phyloP scores from a whole-genome alignment of 2,888 invertebrate species.

The Plebejus anna region DNA sequence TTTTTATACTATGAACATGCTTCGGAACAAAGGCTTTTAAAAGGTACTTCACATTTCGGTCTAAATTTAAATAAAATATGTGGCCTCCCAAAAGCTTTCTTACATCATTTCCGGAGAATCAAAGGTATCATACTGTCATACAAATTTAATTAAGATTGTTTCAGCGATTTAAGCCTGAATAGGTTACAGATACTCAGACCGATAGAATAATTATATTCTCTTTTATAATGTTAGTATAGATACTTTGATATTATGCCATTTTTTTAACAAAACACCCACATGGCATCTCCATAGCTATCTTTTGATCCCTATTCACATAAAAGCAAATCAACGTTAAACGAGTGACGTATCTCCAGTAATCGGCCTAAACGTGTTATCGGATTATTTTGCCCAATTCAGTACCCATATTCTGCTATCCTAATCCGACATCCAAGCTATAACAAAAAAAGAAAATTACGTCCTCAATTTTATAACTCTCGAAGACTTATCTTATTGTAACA shows the following conservation, averaged over 20 bases:
- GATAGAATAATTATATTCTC: too few species aligned
- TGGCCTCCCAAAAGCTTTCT: too few species aligned
- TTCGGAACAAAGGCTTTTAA: too few species aligned
- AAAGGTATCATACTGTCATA: too few species aligned
- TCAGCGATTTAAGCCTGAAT: too few species aligned
- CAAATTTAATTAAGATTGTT: too few species aligned
- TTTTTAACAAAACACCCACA: not conserved
- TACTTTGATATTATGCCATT: not conserved
- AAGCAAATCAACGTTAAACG: not conserved
- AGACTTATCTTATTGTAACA: too few species aligned
- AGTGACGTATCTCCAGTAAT: constrained; percentile 4
- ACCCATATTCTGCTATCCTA: not conserved
- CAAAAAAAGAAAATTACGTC: not conserved
- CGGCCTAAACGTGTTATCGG: not conserved
- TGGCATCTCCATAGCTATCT: not conserved
- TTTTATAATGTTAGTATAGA: not conserved
- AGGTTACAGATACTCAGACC: too few species aligned
- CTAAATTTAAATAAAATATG: too few species aligned
- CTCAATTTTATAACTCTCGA: not conserved
- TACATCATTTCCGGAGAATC: too few species aligned
- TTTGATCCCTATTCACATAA: not conserved
- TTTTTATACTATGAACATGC: too few species aligned
- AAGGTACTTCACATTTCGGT: too few species aligned
- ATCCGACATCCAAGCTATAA: not conserved
- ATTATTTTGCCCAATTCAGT: not conserved